phyloP scores from a whole-genome alignment of 2,797 vertebrate genomes.

The Hozukius guyotensis region DNA sequence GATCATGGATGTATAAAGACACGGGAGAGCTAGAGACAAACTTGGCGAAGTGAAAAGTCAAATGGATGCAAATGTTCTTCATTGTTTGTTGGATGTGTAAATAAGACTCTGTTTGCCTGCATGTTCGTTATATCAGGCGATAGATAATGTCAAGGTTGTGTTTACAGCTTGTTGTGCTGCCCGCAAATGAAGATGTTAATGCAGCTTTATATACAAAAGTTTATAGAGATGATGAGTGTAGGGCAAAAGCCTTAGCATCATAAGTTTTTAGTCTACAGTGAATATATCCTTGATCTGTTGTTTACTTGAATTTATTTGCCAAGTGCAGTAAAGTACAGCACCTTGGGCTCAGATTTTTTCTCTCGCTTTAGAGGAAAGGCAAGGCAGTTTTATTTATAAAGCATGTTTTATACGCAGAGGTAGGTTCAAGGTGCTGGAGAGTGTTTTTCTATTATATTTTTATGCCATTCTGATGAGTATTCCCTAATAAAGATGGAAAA shows the following conservation, averaged over 20 bases:
- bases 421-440: neutral
- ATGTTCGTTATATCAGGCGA: neutral
- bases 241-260: neutral
- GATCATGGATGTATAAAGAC: no score
- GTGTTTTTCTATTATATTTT: neutral
- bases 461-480: neutral
- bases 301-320: neutral
- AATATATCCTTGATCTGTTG: neutral
- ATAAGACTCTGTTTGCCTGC: neutral
- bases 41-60: no score
- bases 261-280: neutral
- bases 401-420: neutral
- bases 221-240: neutral
- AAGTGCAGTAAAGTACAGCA: neutral
- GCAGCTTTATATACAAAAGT: neutral
- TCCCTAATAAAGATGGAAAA: neutral
- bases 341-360: neutral
- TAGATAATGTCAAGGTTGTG: neutral
- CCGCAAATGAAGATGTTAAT: neutral
- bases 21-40: no score
- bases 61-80: neutral
- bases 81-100: neutral
- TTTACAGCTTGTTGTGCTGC: neutral
- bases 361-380: neutral
- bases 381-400: neutral